phyloP scores from a whole-genome alignment of 2,113 vertebrate species.

The Campylomormyrus numenius region DNA sequence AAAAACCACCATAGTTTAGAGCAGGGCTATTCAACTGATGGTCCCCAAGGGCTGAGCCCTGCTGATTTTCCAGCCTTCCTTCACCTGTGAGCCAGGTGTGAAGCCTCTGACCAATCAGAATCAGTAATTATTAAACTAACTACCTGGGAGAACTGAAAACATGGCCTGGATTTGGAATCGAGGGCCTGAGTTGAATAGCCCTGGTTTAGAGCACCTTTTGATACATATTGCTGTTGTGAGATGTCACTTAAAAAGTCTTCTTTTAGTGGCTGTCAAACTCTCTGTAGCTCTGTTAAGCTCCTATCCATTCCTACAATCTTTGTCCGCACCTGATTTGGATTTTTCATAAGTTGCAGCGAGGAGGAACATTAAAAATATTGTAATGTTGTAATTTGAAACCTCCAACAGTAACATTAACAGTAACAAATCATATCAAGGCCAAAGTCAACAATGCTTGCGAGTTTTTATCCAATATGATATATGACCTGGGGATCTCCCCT shows the following conservation, averaged over 20 bases:
- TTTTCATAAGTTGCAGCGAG: not conserved
- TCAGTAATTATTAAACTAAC: too few relatives aligned
- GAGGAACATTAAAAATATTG: not conserved
- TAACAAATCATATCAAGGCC: not conserved
- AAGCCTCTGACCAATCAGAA: too few relatives aligned
- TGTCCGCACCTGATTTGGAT: not conserved
- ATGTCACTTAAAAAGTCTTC: not conserved
- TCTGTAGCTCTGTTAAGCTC: not conserved
- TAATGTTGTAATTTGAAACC: not conserved
- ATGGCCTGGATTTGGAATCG: too few relatives aligned
- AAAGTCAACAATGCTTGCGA: not conserved
- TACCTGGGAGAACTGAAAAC: too few relatives aligned
- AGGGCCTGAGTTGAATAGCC: too few relatives aligned
- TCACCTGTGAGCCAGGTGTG: too few relatives aligned
- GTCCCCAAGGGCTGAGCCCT: too few relatives aligned
- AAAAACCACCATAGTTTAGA: not conserved
- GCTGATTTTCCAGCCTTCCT: too few relatives aligned
- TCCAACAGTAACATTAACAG: not conserved
- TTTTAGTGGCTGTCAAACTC: not conserved
- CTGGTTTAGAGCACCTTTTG: not conserved
- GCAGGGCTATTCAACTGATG: not conserved
- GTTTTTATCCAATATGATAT: not conserved
- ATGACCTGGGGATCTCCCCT: not conserved
- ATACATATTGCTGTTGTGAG: not conserved
- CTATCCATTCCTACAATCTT: not conserved